Percentiles rank a stretch among this genome's conserved stretches.
Conservation (phyloP, 2,888 invertebrate species). For the Pachliopta kotzebuea region DNA sequence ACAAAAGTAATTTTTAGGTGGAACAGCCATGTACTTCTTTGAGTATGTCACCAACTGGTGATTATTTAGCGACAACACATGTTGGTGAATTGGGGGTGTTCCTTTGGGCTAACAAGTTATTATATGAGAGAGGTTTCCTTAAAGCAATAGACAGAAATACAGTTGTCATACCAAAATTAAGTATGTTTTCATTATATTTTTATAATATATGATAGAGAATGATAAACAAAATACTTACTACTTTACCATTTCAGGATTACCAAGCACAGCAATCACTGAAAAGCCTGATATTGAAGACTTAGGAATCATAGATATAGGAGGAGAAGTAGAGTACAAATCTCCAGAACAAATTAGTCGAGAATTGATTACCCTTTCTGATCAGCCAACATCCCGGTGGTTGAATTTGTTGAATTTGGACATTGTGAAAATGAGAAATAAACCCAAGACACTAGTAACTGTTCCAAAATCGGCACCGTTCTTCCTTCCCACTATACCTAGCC, state of each 20-base stretch:
- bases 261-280: slow-evolving; percentile 64
- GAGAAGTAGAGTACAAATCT: slow-evolving; percentile 83
- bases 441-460: slow-evolving; percentile 89
- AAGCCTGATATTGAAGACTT: slow-evolving; percentile 70
- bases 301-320: slow-evolving; percentile 61
- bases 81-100: slow-evolving; percentile 93
- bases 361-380: slow-evolving; percentile 91
- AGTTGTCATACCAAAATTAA: slow-evolving; percentile 60
- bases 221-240: not conserved
- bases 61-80: slow-evolving; percentile 94
- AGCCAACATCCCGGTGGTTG: slow-evolving; percentile 94
- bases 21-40: slow-evolving; percentile 92
- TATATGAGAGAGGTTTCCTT: slow-evolving; percentile 90
- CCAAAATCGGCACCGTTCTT: slow-evolving; percentile 97
- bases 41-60: slow-evolving; percentile 94
- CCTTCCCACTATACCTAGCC: slow-evolving; percentile 92
- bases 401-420: slow-evolving; percentile 92
- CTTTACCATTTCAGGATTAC: slow-evolving; percentile 53
- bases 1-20: slow-evolving; percentile 66
- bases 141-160: slow-evolving; percentile 82
- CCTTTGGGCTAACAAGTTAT: slow-evolving; percentile 94
- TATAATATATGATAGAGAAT: too few relatives aligned
- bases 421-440: slow-evolving; percentile 94
- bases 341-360: slow-evolving; percentile 88
- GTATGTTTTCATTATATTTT: slow-evolving; percentile 47